Percentiles rank a stretch among this genome's conserved stretches.
phyloP scores from a whole-genome alignment of 2,888 invertebrate genomes.

The Zele albiditarsus region DNA sequence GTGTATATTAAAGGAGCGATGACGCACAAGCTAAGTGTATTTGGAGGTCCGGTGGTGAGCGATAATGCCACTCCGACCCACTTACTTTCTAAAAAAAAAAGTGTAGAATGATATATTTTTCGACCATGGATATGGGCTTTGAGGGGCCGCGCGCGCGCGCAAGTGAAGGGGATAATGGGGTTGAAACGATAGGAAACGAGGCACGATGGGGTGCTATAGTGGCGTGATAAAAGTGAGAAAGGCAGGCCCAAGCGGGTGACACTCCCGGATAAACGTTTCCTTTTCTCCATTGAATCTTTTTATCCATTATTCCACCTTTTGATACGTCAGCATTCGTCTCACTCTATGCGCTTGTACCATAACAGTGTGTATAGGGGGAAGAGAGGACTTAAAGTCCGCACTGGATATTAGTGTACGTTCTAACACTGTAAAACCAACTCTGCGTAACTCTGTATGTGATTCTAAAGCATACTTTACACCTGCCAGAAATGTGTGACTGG shows the following conservation, averaged over 20 bases:
- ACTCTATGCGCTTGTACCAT: background rate
- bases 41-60: slow-evolving; percentile 51
- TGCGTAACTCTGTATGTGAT: no score
- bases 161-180: slow-evolving; percentile 29
- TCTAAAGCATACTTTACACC: no score
- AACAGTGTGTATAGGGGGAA: background rate
- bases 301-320: slow-evolving; percentile 31
- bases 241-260: slow-evolving; percentile 36
- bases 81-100: slow-evolving; percentile 52
- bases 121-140: background rate
- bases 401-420: background rate
- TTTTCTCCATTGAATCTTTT: slow-evolving; percentile 41
- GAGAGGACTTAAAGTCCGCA: background rate
- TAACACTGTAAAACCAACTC: no score
- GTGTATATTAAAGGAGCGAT: slow-evolving; percentile 6
- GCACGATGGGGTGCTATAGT: slow-evolving; percentile 43
- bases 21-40: slow-evolving; percentile 16
- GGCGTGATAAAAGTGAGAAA: slow-evolving; percentile 53
- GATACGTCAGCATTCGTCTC: background rate
- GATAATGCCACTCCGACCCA: slow-evolving; percentile 58
- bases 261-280: slow-evolving; percentile 53
- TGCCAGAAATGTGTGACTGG: no score
- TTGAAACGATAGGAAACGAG: slow-evolving; percentile 45
- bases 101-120: slow-evolving; percentile 52
- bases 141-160: slow-evolving; percentile 11